Evolutionary conservation across 2,113 vertebrate genomes (phyloP), one percentile per base, ranked within the genome.

Genomic region (Neodon shergylaensis): DNA sequence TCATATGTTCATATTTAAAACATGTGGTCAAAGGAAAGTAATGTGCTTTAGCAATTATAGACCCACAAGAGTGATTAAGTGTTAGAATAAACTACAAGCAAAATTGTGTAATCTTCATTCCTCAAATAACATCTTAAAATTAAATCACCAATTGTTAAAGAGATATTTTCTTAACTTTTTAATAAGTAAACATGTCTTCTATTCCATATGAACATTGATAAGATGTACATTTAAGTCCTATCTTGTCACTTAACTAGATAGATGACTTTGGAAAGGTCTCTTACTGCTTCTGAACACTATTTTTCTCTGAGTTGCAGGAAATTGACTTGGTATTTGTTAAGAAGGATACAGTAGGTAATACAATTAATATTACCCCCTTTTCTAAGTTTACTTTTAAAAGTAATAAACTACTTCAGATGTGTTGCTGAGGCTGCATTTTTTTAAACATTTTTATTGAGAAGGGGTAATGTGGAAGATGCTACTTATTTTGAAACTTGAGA

Each of bases 81-180:
- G 28, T 90, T 97, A 73, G 66, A 95, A 73, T 95, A 97, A 97
- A 97, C 63, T 82, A 73, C 84, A 90, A 73, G 83, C 42, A 95
- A 96, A 94, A 24, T 97, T 96, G 96, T 97, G 76, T 90, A 96
- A 95, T 90, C 72, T 92, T 85, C 83, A 91, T 97, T 94, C 81
- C 81, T 91, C 81, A 95, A 78, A 94, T 96, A 97, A 92, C 85
- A 74, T 95, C 77, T 97, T 96, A 96, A 93, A 92, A 98, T 88
- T 90, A 65, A 66, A 86, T 96, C 76, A 82, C 44, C 61, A 81
- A 70, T 94, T 94, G 94, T 76, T 74, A 44, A 94, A 94, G 61
- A 90, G 31, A 76, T 94, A 66, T 47, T 89, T 94, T 91, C 76
- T 95, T 76, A 78, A 94, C 78, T 82, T 82, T 94, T 82, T 78